These are phyloP conservation scores for Homarus gammarus DNA, from an alignment of 2,888 invertebrate genomes.

Conservation along the genomic window DNA sequence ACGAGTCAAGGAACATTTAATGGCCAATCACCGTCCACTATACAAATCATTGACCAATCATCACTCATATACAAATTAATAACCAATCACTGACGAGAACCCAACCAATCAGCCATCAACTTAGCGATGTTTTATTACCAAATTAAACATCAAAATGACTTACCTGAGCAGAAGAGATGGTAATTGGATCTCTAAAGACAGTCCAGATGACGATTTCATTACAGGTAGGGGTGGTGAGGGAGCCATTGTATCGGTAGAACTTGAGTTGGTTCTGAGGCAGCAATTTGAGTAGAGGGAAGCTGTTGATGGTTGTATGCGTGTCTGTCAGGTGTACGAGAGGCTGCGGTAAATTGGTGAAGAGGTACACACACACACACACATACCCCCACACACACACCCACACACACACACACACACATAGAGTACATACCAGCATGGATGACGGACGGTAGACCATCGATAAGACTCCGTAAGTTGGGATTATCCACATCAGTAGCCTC, in stretches of 20 bases:
- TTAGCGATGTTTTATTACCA: neutral
- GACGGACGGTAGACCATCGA: neutral
- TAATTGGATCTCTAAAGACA: neutral
- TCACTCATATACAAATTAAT: neutral
- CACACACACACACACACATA: neutral
- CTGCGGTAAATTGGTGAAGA: neutral
- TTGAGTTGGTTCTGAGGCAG: neutral
- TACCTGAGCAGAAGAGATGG: constrained; percentile 43
- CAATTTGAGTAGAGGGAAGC: constrained; percentile 20
- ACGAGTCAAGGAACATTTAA: no score
- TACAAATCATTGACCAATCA: no score
- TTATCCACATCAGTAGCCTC: constrained; percentile 79
- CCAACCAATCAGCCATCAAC: neutral
- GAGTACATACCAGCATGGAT: neutral
- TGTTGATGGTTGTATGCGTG: neutral
- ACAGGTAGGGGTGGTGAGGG: constrained; percentile 52
- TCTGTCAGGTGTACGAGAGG: neutral
- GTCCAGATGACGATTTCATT: constrained; percentile 40
- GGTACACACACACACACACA: neutral
- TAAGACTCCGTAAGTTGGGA: neutral
- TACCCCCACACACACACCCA: neutral
- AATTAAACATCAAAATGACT: neutral
- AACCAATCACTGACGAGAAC: neutral
- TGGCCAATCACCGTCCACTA: no score
- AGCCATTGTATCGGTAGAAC: constrained; percentile 48